These are phyloP conservation scores for Lycodopsis pacificus DNA, from an alignment of 2,797 vertebrate species.

Conservation along the genomic window DNA sequence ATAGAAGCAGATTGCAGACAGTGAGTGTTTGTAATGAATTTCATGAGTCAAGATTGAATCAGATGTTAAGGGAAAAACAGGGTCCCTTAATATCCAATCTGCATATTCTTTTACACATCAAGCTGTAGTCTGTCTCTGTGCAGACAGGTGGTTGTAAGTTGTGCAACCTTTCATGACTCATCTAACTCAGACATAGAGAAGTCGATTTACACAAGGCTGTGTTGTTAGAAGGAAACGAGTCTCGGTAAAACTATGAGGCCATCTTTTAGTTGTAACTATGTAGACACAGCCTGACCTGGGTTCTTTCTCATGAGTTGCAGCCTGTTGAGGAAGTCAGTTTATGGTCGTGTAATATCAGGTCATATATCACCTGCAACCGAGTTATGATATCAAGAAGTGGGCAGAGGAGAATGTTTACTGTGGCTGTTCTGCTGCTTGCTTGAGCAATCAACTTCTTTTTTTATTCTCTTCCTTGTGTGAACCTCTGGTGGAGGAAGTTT, in stretches of 20 bases:
- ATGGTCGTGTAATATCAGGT: conserved; percentile 48
- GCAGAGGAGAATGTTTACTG: conserved; percentile 57
- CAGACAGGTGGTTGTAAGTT: conserved; percentile 11
- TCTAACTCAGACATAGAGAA: neutral
- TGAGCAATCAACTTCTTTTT: conserved; percentile 43
- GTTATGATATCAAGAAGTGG: conserved; percentile 55
- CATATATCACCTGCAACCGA: conserved; percentile 62
- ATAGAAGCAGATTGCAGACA: conserved; percentile 5
- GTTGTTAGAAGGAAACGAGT: conserved; percentile 5
- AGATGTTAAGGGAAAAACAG: conserved; percentile 10
- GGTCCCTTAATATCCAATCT: neutral
- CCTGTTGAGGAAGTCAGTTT: conserved; percentile 65
- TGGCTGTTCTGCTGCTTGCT: conserved; percentile 30
- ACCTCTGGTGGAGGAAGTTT: conserved; percentile 34
- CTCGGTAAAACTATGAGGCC: neutral
- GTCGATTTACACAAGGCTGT: no score
- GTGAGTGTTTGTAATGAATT: conserved; percentile 1
- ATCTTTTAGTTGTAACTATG: conserved; percentile 8
- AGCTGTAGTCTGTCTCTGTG: neutral
- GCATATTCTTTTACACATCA: conserved; percentile 8
- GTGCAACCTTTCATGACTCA: conserved; percentile 23
- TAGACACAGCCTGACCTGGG: conserved; percentile 27
- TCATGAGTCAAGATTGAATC: conserved; percentile 57
- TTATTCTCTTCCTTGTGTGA: conserved; percentile 21
- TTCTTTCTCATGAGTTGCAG: conserved; percentile 31